phyloP scores from a whole-genome alignment of 2,888 invertebrate species.

The Noctuana brunneofusca region DNA sequence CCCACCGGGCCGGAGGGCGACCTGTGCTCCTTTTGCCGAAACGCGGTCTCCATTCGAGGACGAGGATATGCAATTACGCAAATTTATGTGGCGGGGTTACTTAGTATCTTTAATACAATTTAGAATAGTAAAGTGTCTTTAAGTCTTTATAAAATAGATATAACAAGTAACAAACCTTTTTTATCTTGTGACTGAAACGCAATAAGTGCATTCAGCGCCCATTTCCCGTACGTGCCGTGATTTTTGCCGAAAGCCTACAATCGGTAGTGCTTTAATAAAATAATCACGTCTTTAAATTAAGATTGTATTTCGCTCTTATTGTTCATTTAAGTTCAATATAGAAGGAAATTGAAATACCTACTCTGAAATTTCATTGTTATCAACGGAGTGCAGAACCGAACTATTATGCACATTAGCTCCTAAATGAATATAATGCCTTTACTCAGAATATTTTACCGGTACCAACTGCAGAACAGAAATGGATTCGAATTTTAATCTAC shows the following conservation, averaged over 20 bases:
- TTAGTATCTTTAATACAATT: neutral
- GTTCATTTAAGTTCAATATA: constrained; percentile 25
- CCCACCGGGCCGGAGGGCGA: too few species aligned
- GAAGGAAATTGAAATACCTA: constrained; percentile 29
- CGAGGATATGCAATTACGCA: too few species aligned
- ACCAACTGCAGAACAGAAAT: constrained; percentile 3
- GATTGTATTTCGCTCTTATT: constrained; percentile 29
- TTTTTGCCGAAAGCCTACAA: constrained; percentile 26
- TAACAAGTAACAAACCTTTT: neutral
- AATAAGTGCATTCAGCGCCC: constrained; percentile 25
- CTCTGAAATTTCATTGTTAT: constrained; percentile 28
- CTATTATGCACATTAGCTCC: constrained; percentile 20
- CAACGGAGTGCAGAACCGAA: constrained; percentile 15
- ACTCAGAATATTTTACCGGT: constrained; percentile 18
- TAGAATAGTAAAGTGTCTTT: neutral
- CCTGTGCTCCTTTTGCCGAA: too few species aligned
- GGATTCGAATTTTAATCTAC: constrained; percentile 29
- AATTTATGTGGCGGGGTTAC: too few species aligned
- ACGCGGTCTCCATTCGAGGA: too few species aligned
- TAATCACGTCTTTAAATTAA: constrained; percentile 29
- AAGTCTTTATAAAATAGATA: neutral
- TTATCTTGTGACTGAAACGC: constrained; percentile 13
- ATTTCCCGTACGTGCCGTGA: constrained; percentile 25
- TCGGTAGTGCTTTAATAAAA: constrained; percentile 23
- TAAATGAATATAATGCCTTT: constrained; percentile 26